These are phyloP conservation scores for Rhynchophorus ferrugineus DNA, from an alignment of 1,140 invertebrate genomes.

Conservation along the genomic window DNA sequence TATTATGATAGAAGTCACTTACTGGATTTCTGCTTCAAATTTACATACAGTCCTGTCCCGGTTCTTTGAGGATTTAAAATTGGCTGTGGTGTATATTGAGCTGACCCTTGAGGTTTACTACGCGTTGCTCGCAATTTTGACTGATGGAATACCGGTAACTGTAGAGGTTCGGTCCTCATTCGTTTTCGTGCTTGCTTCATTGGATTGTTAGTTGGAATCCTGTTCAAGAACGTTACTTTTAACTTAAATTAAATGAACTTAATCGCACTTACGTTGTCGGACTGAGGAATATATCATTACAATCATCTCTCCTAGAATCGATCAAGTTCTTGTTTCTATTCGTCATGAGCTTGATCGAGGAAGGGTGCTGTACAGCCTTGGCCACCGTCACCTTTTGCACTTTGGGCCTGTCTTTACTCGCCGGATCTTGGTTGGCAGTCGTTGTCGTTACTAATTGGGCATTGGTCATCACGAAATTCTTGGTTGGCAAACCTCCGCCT, in stretches of 20 bases:
- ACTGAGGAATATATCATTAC: constrained; percentile 68
- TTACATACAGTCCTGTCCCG: constrained; percentile 71
- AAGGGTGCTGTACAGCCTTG: constrained; percentile 27
- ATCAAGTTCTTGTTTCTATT: constrained; percentile 38
- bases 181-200: constrained; percentile 54
- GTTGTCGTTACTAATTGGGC: constrained; percentile 38
- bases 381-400: constrained; percentile 34
- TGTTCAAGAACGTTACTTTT: constrained; percentile 31
- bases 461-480: constrained; percentile 47
- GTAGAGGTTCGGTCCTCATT: constrained; percentile 53
- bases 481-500: constrained; percentile 34
- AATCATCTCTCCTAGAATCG: constrained; percentile 48
- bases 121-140: constrained; percentile 50
- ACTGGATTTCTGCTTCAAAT: constrained; percentile 29
- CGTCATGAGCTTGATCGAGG: constrained; percentile 29
- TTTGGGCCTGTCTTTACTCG: constrained; percentile 29
- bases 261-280: constrained; percentile 50
- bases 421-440: constrained; percentile 23
- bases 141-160: constrained; percentile 46
- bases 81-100: constrained; percentile 83
- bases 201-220: constrained; percentile 54
- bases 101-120: constrained; percentile 42
- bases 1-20: too few relatives aligned
- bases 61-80: constrained; percentile 83
- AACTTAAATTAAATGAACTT: background rate